Evolutionary conservation across 2,888 invertebrate genomes (phyloP).

Genomic region (Idaea straminata): DNA sequence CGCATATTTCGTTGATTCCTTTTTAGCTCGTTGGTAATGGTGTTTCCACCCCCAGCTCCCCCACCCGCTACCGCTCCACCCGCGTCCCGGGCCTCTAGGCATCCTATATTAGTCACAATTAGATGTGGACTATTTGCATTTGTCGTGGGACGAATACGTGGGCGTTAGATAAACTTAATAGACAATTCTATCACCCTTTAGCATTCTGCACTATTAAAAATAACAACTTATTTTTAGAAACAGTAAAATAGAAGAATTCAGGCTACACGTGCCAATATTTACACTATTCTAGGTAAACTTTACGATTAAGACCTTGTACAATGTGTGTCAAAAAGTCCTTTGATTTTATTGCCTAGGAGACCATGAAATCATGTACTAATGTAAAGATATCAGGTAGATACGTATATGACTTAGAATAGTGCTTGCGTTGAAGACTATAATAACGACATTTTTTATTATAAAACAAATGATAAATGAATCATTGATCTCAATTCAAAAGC

Average conservation of each 20-base stretch:
- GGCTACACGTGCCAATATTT: slow-evolving; percentile 10
- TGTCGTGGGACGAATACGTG: slow-evolving; percentile 4
- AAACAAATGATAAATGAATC: too few relatives aligned
- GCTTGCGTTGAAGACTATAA: too few relatives aligned
- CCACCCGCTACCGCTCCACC: not conserved
- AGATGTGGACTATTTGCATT: slow-evolving; percentile 10
- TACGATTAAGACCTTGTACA: not conserved
- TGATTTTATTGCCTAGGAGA: slow-evolving; percentile 11
- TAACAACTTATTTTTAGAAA: not conserved
- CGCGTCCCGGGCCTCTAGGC: not conserved
- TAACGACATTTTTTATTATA: too few relatives aligned
- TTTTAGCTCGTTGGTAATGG: not conserved
- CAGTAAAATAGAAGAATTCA: not conserved
- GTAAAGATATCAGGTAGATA: not conserved
- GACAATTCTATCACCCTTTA: slow-evolving; percentile 7
- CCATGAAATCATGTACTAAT: slow-evolving; percentile 10
- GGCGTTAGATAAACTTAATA: slow-evolving; percentile 10
- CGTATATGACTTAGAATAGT: not conserved
- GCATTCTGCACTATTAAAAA: not conserved
- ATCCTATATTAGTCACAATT: slow-evolving; percentile 2
- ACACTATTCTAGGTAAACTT: slow-evolving; percentile 1
- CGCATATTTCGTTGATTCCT: slow-evolving; percentile 2
- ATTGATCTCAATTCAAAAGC: too few relatives aligned
- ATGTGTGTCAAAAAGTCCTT: not conserved
- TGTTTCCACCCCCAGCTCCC: not conserved